phyloP scores from a whole-genome alignment of 2,797 vertebrate genomes.

The Malurus leucopterus region DNA sequence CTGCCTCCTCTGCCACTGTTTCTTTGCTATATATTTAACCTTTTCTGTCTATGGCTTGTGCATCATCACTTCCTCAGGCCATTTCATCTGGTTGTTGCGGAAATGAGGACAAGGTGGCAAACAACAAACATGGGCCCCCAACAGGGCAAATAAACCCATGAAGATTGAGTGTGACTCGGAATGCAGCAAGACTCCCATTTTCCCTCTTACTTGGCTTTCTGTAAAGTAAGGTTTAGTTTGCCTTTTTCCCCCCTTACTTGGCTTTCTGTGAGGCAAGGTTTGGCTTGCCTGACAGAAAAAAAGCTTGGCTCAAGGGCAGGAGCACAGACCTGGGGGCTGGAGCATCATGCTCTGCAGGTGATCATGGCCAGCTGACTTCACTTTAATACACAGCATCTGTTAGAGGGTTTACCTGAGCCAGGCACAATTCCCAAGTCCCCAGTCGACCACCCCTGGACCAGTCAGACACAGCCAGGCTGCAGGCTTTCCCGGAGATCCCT shows the following conservation, averaged over 20 bases:
- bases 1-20: background rate
- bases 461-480: background rate
- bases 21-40: background rate
- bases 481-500: background rate
- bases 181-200: background rate
- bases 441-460: background rate
- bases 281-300: background rate
- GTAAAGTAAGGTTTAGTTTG: background rate
- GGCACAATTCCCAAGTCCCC: background rate
- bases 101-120: constrained; percentile 2
- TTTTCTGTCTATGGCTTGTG: background rate
- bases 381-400: background rate
- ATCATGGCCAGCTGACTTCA: background rate
- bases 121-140: background rate
- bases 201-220: background rate
- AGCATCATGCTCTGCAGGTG: background rate
- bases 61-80: background rate
- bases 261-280: background rate
- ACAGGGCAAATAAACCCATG: background rate
- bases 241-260: background rate
- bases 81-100: background rate
- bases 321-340: background rate
- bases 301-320: background rate
- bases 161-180: background rate
- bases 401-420: background rate